Conservation (phyloP, 1,140 invertebrate genomes). For the Saccostrea echinata region DNA sequence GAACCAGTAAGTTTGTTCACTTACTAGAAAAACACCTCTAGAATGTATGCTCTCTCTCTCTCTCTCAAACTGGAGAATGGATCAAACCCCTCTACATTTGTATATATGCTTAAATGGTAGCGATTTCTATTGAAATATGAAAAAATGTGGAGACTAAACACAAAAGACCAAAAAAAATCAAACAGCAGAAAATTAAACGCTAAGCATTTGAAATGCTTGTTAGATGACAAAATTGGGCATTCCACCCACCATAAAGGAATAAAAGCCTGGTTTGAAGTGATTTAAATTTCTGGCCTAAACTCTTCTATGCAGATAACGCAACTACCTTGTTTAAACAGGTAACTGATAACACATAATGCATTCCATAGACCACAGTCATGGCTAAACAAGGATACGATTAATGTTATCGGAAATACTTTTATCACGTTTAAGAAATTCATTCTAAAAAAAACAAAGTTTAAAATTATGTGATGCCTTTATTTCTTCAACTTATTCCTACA, state of each 20-base stretch:
- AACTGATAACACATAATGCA: slow-evolving; percentile 27
- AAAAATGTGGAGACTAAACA: too few species aligned
- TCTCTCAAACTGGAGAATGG: too few species aligned
- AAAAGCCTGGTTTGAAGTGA: slow-evolving; percentile 4
- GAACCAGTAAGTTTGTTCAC: too few species aligned
- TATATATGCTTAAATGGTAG: too few species aligned
- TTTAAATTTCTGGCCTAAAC: slow-evolving; percentile 10
- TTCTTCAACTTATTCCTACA: not conserved
- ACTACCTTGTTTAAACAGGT: slow-evolving; percentile 33
- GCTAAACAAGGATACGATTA: not conserved
- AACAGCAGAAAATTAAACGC: too few species aligned
- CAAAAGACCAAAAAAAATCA: too few species aligned
- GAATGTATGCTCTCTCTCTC: too few species aligned
- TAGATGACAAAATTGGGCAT: slow-evolving; percentile 7
- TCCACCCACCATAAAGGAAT: slow-evolving; percentile 22
- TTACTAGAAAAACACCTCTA: too few species aligned
- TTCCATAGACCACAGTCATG: slow-evolving; percentile 12
- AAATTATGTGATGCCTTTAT: not conserved
- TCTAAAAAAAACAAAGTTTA: not conserved
- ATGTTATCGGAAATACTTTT: slow-evolving; percentile 35
- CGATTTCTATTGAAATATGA: too few species aligned
- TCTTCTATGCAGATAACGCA: slow-evolving; percentile 12
- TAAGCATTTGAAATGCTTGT: not conserved
- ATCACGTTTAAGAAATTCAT: not conserved
- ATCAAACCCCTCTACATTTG: too few species aligned